Conservation (phyloP, 2,888 invertebrate species). For the Ferdinandea cuprea region DNA sequence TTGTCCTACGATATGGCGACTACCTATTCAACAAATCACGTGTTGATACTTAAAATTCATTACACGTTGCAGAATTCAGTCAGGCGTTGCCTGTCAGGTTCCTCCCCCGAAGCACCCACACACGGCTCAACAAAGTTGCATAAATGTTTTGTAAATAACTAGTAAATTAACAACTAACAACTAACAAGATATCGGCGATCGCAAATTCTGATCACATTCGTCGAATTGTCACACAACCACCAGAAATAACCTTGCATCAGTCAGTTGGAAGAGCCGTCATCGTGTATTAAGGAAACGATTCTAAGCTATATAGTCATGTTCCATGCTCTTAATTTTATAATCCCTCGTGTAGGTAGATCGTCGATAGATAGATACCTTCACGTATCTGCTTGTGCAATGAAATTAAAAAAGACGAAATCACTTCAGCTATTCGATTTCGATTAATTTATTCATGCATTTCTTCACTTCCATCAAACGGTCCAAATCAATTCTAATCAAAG, state of each 20-base stretch:
- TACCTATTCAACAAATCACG: not conserved
- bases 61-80: not conserved
- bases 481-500: conserved; percentile 57
- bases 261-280: conserved; percentile 28
- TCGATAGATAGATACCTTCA: conserved; percentile 2
- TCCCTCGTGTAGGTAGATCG: not conserved
- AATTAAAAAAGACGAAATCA: conserved; percentile 7
- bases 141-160: conserved; percentile 1
- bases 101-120: not conserved
- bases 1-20: not conserved
- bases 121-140: conserved; percentile 2
- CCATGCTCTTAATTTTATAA: not conserved
- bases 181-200: not conserved
- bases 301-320: not conserved
- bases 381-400: not conserved
- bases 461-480: conserved; percentile 50
- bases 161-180: not conserved
- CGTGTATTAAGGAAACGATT: conserved; percentile 39
- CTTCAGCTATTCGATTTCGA: conserved; percentile 17
- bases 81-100: not conserved
- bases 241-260: conserved; percentile 9
- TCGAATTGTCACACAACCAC: not conserved
- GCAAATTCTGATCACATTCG: not conserved
- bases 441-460: conserved; percentile 55
- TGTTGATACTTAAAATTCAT: not conserved